Evolutionary conservation across 1,140 invertebrate species (phyloP), one percentile per base, ranked within the genome.

Genomic region (Gonatopus flavifemur): DNA sequence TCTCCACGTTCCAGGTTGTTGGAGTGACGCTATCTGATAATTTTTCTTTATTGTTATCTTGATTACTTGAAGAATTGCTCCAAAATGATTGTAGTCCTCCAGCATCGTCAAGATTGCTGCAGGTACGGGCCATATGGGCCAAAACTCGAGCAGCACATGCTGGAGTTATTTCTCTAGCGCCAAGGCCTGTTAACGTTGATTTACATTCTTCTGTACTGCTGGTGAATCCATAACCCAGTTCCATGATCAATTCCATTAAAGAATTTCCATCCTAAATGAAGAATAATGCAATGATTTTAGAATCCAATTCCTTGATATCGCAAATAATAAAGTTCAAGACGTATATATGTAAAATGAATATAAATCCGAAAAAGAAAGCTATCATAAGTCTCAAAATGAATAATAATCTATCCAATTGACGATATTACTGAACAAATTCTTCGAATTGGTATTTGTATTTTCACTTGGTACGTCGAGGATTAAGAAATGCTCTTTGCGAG

Each of bases 1-100:
- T 83, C 67, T 98, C 94, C 9, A 94, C 84, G 78, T 96, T 96
- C 94, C 94, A 98, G 2, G 89, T 84, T n/a, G 78, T 81, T 46
- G 79, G 76, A 31, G 74, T 50, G 61, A 68, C 58, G 49, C 72
- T 66, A 55, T 77, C 71, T 48, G 62, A 60, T 41, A 72, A 49
- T 54, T 74, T 78, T 43, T 75, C 70, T 53, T 74, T 77, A 21
- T 45, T 74, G 3, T 57, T 36, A 30, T 76, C 72, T 16, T 68
- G 64, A 37, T 57, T 50, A 10, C 59, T 37, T 4, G 57, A 52
- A 9, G 72, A 64, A 43, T 62, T 74, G 13, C 67, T 59, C 74
- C 76, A 79, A 51, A 75, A 84, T 21, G 83, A 86, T 71, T 85
- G 84, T 53, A 88, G 72, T 45, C 80, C 83, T 36, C 84, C 81